Evolutionary conservation across 1,140 invertebrate genomes (phyloP), one percentile per base, ranked within the genome.

Genomic region (Aphaenogaster ashmeadi): DNA sequence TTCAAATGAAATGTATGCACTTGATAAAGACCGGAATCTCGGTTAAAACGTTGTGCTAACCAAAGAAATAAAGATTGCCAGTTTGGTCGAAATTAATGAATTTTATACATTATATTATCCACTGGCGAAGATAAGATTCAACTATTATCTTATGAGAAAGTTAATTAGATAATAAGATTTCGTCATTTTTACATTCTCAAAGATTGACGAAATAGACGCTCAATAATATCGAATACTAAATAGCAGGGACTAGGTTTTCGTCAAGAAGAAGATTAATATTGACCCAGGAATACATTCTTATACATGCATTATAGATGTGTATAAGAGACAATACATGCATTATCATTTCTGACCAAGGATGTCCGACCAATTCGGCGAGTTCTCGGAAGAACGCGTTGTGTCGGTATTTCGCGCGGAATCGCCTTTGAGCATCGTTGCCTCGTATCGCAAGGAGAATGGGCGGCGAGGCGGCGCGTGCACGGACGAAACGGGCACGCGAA

Each of bases 401-500:
- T 56, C 15, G 44, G n/a, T 69, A 74, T 72, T 74, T 84, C 41
- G 71, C 36, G 38, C 54, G 27, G 15, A 47, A 54, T 83, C 80
- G 18, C 27, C 18, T 83, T 83, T 83, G 41, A 69, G 80, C 41
- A 47, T 44, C 18, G 56, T 83, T 83, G 38, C 13, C 44, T 60
- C 38, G 44, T 38, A 69, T 81, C 69, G 80, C 67, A 36, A 27
- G 67, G 27, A 83, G 80, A 60, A 83, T 18, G 60, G 77, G 11
- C 41, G 80, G 36, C 78, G 27, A 44, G 79, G 4, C 67, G 80
- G 80, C 80, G 80, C 80, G 80, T 84, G 80, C 80, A 80, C 62
- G 62, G 36, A 80, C n/a, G 47, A 80, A 67, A 80, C 62, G 62
- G 78, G 78, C 78, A 84, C 80, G 80, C 80, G 33, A 74, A 84